Base-by-base conservation (phyloP, 2,797 vertebrate species). In the Nannoperca obscura region DNA sequence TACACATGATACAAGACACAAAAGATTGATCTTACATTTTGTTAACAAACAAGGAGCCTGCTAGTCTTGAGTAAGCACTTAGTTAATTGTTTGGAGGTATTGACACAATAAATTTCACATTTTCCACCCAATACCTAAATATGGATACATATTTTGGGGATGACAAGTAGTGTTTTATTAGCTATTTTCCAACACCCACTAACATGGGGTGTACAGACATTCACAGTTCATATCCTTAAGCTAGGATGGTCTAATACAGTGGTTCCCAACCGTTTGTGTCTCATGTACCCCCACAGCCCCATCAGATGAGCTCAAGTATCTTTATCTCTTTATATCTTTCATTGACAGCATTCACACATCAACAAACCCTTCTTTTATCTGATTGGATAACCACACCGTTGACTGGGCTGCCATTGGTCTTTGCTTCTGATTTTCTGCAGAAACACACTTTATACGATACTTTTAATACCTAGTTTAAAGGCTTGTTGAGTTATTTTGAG, bases 21-120 rank as follows among this genome's bases (percentile, higher is more conserved):
- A 52, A 46, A 74, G 55, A 83, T 83, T 72, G 65, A 27, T 84
- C 44, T 80, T 62, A 3, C 2, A 34, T 78, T 85, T 80, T 58
- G 52, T 77, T 67, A 75, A 36, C 9, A 68, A 27, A 77, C 13
- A 70, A 4, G 7, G 5, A 58, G 44, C 27, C 46, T 34, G 50
- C 63, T 76, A 0, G 44, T 67, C 17, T 58, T 57, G 24, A 22
- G 11, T 63, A 46, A 50, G 15, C 57, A 55, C 9, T 50, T 32
- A 69, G 7, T 58, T 32, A 32, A 4, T 32, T 32, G 47, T 57
- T 59, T 7, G 46, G n/a, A 55, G 9, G 50, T 62, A 49, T 34
- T 60, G 49, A 70, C 22, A 59, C 36, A 53, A 54, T 65, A 34
- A 34, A 72, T 53, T 17, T 19, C 6, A 49, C 2, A 5, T 27